Percentiles rank a stretch among this genome's conserved stretches.
These are phyloP conservation scores for Poeciliopsis retropinna DNA, from an alignment of 2,113 vertebrate species.

Conservation along the genomic window DNA sequence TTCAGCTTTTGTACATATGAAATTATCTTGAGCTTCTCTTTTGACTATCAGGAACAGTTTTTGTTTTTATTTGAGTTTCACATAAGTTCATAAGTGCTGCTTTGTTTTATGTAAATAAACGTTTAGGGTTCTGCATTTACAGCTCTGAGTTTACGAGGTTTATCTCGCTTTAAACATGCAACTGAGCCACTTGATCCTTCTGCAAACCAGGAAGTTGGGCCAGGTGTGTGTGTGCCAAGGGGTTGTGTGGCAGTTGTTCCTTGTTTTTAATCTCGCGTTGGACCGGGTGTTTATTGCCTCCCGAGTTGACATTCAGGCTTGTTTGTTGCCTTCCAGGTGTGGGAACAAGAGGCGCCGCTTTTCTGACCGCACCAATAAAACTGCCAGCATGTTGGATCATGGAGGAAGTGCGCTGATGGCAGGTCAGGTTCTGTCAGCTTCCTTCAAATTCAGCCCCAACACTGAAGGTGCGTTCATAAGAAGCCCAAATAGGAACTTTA, in stretches of 20 bases:
- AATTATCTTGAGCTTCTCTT: background rate
- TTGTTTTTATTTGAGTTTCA: background rate
- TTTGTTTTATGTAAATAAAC: background rate
- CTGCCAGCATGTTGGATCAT: slow-evolving; percentile 29
- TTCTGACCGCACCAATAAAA: background rate
- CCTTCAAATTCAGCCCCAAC: background rate
- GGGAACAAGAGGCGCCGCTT: background rate
- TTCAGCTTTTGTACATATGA: slow-evolving; percentile 2
- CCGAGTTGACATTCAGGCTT: background rate
- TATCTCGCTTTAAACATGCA: slow-evolving; percentile 13
- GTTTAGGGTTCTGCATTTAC: background rate
- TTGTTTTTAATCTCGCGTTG: background rate
- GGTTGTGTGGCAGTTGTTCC: slow-evolving; percentile 6
- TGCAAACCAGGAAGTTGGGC: slow-evolving; percentile 40
- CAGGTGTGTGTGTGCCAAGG: background rate
- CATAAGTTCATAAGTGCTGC: background rate
- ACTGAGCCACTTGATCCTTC: background rate
- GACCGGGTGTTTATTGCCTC: background rate
- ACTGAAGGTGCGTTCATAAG: slow-evolving; percentile 16
- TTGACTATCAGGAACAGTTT: background rate
- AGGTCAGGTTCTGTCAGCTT: background rate
- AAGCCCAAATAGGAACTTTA: background rate
- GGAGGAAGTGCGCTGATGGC: background rate
- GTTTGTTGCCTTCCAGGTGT: slow-evolving; percentile 6
- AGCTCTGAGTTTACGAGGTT: background rate